Evolutionary conservation across 2,888 invertebrate species (phyloP), one percentile per base, ranked within the genome.

Genomic region (Lomographa bimaculata): DNA sequence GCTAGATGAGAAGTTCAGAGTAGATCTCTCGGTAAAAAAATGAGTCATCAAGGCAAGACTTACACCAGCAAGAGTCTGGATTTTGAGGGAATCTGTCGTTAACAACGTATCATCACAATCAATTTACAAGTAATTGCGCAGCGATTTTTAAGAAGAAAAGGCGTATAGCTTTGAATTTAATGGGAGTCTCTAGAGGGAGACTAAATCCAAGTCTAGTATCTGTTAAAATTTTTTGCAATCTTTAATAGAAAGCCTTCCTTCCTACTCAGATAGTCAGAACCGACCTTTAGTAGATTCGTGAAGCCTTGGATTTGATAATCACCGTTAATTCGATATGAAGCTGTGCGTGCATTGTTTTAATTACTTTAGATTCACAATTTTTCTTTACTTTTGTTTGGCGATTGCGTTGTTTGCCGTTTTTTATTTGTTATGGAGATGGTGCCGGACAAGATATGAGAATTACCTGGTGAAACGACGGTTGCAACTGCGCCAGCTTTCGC

Each of bases 271-370:
- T n/a, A n/a, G n/a, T n/a, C n/a, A n/a, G n/a, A n/a, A n/a, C n/a
- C n/a, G n/a, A n/a, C n/a, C n/a, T n/a, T n/a, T n/a, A n/a, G n/a
- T n/a, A n/a, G n/a, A n/a, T n/a, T n/a, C n/a, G n/a, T n/a, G n/a
- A n/a, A n/a, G n/a, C n/a, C n/a, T n/a, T n/a, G n/a, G n/a, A n/a
- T n/a, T n/a, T n/a, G n/a, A n/a, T n/a, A n/a, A n/a, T n/a, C n/a
- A n/a, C n/a, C n/a, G n/a, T n/a, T n/a, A n/a, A n/a, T n/a, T n/a
- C n/a, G 8, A 21, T n/a, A 34, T 40, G 33, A 40, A 33, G 33
- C 38, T 38, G 29, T 32, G 46, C 32, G 50, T 53, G 49, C 48
- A 44, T 8, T 34, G 33, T 28, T 23, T 33, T 3, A 19, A 19
- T 12, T 32, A 26, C 18, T 26, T 32, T 12, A 20, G 26, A n/a